Evolutionary conservation across 2,888 invertebrate species (phyloP), one percentile per base, ranked within the genome.

Genomic region (Stegana nigrithorax): DNA sequence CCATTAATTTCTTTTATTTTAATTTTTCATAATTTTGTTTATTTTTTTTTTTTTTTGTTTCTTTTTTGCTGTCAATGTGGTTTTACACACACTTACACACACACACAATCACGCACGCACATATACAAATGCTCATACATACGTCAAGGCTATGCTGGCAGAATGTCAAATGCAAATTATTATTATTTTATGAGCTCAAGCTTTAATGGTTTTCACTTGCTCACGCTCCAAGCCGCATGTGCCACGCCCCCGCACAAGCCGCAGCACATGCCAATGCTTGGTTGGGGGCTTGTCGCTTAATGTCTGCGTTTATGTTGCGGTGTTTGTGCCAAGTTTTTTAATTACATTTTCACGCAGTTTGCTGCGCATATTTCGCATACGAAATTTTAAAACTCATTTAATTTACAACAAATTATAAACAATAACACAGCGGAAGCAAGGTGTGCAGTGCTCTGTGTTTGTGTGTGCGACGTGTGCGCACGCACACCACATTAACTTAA

Each of bases 271-370:
- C 17, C 14, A 17, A 4, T 39, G 39, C 5, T n/a, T n/a, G 39
- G 39, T 39, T 39, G 39, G 29, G n/a, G 36, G 36, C n/a, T 44
- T 44, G 8, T 23, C 25, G 8, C 47, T 23, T 47, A 23, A 47
- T 47, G 47, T 47, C 47, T 47, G 25, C 23, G 23, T 47, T 47
- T 47, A 23, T 47, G 21, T 8, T 21, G n/a, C 47, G 79, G 80
- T 70, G 75, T 80, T 75, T 77, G 70, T 36, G 10, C 73, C 74
- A 75, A 75, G 78, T 75, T 75, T 75, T 80, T 75, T 75, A 75
- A 75, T 75, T 75, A 75, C 80, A 75, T 75, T 75, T 79, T 72
- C 74, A 64, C 42, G 36, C 53, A 36, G 50, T 50, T 50, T 25
- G 14, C 23, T 21, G 23, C 29, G 53, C 21, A 5, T 76, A 61